These are phyloP conservation scores for Phataginus tetradactyla DNA, from an alignment of 2,797 vertebrate genomes.

Conservation along the genomic window DNA sequence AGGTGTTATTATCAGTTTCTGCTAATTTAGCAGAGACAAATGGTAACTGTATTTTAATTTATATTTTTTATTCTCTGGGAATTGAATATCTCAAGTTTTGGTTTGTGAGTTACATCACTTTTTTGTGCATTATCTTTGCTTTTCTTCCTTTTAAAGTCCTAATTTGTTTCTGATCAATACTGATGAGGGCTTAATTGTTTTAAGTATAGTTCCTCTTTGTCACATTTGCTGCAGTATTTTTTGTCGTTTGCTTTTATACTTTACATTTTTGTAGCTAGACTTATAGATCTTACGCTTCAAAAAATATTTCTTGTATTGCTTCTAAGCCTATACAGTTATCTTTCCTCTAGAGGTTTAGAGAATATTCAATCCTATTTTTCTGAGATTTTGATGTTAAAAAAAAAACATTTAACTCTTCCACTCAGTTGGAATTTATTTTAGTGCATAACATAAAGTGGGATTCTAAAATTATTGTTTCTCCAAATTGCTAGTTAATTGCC, in stretches of 20 bases:
- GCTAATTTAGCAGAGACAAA: slow-evolving; percentile 6
- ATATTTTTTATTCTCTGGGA: slow-evolving; percentile 41
- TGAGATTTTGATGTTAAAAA: slow-evolving; percentile 56
- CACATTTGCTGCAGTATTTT: slow-evolving; percentile 3
- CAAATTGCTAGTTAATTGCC: slow-evolving; percentile 73
- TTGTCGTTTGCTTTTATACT: slow-evolving; percentile 26
- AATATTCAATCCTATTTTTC: slow-evolving; percentile 37
- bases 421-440: slow-evolving; percentile 70
- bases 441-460: slow-evolving; percentile 55
- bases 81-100: slow-evolving; percentile 13
- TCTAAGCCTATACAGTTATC: slow-evolving; percentile 18
- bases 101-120: background rate
- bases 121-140: slow-evolving; percentile 13
- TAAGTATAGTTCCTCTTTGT: background rate
- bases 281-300: background rate
- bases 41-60: slow-evolving; percentile 23
- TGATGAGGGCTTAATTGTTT: slow-evolving; percentile 27
- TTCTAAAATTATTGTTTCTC: slow-evolving; percentile 71
- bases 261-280: background rate
- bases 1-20: slow-evolving; percentile 9
- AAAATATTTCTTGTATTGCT: background rate
- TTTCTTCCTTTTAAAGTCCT: background rate
- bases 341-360: slow-evolving; percentile 51
- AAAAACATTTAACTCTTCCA: slow-evolving; percentile 52
- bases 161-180: background rate